Evolutionary conservation across 2,113 vertebrate genomes (phyloP), one percentile per base, ranked within the genome.

Genomic region (Sialia sialis): DNA sequence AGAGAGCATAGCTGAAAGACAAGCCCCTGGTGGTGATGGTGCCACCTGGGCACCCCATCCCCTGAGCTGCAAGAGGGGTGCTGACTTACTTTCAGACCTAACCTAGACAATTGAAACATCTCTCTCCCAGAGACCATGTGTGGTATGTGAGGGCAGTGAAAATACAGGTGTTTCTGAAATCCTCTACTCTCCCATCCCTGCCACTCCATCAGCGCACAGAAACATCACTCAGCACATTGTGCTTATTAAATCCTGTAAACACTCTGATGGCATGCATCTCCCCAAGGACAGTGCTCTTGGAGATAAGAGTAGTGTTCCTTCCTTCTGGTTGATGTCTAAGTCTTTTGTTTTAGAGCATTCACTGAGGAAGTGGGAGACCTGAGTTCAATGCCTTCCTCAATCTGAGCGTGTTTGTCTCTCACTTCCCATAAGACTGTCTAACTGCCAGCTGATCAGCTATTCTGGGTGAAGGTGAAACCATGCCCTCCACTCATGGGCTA

Each of bases 321-420:
- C 63, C 91, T 84, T 82, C 79, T 91, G 67, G 8, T 23, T 76
- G 70, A 13, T n/a, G n/a, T 63, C 52, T 74, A 78, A 84, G 87
- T 84, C 89, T 83, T 94, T 96, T 93, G 81, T 80, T 95, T 84
- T 62, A 73, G 89, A 69, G 79, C 52, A 32, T 67, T 84, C 52
- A 29, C 56, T 91, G 96, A 88, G 96, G 96, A 96, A 96, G 96
- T 93, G 92, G 90, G 68, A 91, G 86, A 90, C 85, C 79, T 32
- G 85, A 58, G 85, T 92, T 93, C 82, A 80, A 54, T 55, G 79
- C 30, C 58, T 96, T 96, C 96, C 95, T 90, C 96, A 94, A 70
- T 94, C 90, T 70, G 73, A 66, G 76, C 16, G 56, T 15, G 72
- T 59, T 85, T 4, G 11, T 92, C 86, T 96, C 94, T 95, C 95